Conservation (phyloP, 1,140 invertebrate genomes). For the Branchinecta lynchi region DNA sequence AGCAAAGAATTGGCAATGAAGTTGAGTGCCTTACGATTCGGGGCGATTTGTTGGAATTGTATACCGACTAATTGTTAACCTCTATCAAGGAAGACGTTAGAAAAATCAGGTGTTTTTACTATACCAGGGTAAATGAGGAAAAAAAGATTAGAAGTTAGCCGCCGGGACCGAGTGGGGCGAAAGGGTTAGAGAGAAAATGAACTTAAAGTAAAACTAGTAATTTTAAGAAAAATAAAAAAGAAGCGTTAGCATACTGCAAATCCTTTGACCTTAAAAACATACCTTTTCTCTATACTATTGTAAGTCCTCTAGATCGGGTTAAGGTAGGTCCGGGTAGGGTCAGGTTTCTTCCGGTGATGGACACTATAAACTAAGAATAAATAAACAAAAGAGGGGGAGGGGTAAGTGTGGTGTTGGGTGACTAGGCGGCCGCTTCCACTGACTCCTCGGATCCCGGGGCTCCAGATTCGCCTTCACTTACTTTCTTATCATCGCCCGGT, state of each 20-base stretch:
- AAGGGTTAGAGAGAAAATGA: not conserved
- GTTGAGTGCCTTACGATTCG: too few relatives aligned
- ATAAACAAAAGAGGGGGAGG: slow-evolving; percentile 15
- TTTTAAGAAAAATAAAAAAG: not conserved
- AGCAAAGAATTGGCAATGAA: too few relatives aligned
- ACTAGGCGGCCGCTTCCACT: slow-evolving; percentile 17
- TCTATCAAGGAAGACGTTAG: too few relatives aligned
- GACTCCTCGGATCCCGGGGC: slow-evolving; percentile 23
- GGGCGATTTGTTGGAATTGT: too few relatives aligned
- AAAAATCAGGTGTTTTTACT: too few relatives aligned
- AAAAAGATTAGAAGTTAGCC: not conserved
- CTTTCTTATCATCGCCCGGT: slow-evolving; percentile 66
- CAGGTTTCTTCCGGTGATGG: not conserved
- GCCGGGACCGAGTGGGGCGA: not conserved
- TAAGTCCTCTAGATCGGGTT: not conserved
- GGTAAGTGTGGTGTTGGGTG: slow-evolving; percentile 12
- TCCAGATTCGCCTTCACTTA: slow-evolving; percentile 60
- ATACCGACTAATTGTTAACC: too few relatives aligned
- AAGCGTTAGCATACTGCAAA: not conserved
- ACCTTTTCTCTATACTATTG: not conserved
- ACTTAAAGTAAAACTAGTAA: not conserved
- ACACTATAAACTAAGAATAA: slow-evolving; percentile 9
- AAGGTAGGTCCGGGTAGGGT: not conserved
- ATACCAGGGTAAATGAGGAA: too few relatives aligned
- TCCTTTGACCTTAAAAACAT: not conserved